Base-by-base conservation (phyloP, 2,888 invertebrate species). In the Steromphala cineraria region DNA sequence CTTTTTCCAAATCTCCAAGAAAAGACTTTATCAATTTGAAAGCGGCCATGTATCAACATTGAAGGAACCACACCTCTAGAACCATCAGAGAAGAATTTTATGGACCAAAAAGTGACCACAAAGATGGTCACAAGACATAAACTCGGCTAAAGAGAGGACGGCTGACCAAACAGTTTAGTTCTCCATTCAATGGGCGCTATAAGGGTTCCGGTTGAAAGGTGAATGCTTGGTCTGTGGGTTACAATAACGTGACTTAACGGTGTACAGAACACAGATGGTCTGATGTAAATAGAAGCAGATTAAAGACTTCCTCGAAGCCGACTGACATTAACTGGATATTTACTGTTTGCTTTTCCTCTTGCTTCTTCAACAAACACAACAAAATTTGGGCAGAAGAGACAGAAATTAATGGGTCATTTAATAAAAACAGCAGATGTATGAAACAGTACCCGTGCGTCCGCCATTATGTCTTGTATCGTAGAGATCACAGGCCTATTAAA, bases 371-470 rank as follows among this genome's bases (percentile, higher is more conserved):
- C 56, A 78, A 78, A 78, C 67, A 78, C 78, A 78, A 78, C 78
- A 78, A 62, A 78, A 62, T 46, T 78, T 24, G n/a, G 40, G 36
- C 55, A 78, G 46, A 40, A 40, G 67, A 78, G 78, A 62, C 67
- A 78, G 56, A 67, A 62, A 67, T 78, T 78, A 78, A 78, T 67
- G 78, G 78, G 78, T 78, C 78, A 78, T 78, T 75, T 78, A 62
- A 78, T 78, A 78, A 40, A 78, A 78, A 78, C 78, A 78, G 55
- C 78, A 78, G 78, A 78, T 78, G 78, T 62, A 78, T 78, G 78
- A 19, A 78, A 75, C 75, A 53, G 52, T 46, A 53, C 52, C 75
- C 75, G 13, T 53, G 40, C 53, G 53, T 24, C 36, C 67, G 71
- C 31, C 31, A 71, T 71, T 71, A 71, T 28, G 71, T 71, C 71